Conservation (phyloP, 2,113 vertebrate genomes). For the Pan troglodytes region DNA sequence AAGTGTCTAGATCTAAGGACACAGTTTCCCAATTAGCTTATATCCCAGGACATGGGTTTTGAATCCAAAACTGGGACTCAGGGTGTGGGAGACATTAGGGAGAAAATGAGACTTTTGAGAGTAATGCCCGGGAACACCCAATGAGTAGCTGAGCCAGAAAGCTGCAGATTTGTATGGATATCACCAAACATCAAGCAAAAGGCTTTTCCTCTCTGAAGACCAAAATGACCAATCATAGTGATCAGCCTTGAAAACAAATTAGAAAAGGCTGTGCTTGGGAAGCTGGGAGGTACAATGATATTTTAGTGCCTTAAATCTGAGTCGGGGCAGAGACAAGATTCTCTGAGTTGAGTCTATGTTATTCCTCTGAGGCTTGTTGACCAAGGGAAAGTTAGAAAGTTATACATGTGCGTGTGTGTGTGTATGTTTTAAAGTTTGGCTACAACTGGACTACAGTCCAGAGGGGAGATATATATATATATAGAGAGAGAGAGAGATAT, state of each 20-base stretch:
- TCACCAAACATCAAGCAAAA: neutral
- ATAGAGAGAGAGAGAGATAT: too few relatives aligned
- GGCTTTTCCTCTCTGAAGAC: neutral
- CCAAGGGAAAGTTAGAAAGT: too few relatives aligned
- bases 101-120: neutral
- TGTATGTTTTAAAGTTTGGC: too few relatives aligned
- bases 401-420: too few relatives aligned
- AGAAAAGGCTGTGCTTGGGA: neutral
- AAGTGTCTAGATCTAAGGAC: neutral
- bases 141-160: neutral
- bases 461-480: too few relatives aligned
- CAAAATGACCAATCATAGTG: neutral
- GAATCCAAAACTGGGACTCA: neutral
- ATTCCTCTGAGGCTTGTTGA: neutral
- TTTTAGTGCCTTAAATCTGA: too few relatives aligned
- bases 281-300: too few relatives aligned
- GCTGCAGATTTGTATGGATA: neutral
- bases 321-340: neutral
- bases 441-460: neutral
- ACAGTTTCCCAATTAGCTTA: neutral
- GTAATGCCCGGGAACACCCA: neutral
- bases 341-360: neutral
- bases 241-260: neutral
- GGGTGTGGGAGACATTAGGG: accelerated
- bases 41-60: neutral